Evolutionary conservation across 2,888 invertebrate genomes (phyloP).

Genomic region (Alsophila aescularia): DNA sequence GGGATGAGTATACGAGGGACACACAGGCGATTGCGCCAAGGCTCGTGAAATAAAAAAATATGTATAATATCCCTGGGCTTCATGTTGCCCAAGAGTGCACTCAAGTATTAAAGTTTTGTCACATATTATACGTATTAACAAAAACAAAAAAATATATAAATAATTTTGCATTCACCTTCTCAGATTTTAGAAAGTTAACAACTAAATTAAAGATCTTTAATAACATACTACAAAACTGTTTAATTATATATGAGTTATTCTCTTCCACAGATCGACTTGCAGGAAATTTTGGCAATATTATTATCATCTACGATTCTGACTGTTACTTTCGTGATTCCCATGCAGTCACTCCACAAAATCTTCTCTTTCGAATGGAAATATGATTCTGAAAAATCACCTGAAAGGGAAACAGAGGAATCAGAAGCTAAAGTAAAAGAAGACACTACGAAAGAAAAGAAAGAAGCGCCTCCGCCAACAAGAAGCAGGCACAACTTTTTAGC

Average conservation of each 20-base stretch:
- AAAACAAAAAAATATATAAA: too few species aligned
- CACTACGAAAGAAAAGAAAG: constrained; percentile 47
- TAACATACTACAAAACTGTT: too few species aligned
- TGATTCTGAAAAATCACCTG: constrained; percentile 30
- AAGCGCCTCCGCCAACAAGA: constrained; percentile 48
- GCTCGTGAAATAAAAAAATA: too few species aligned
- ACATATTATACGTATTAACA: too few species aligned
- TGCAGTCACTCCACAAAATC: constrained; percentile 79
- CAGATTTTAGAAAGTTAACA: too few species aligned
- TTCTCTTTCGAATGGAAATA: constrained; percentile 51
- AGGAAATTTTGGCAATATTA: constrained; percentile 83
- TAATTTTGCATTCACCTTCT: too few species aligned
- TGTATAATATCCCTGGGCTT: too few species aligned
- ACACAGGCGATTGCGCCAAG: too few species aligned
- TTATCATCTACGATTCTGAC: constrained; percentile 82
- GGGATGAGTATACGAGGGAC: too few species aligned
- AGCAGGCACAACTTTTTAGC: constrained; percentile 63
- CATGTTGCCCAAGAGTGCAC: too few species aligned
- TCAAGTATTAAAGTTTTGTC: too few species aligned
- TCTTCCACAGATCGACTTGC: constrained; percentile 79
- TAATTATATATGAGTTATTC: background rate
- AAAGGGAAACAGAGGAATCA: constrained; percentile 34
- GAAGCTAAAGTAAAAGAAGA: constrained; percentile 35
- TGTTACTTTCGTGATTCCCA: constrained; percentile 87
- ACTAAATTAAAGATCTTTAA: too few species aligned